Evolutionary conservation across 1,140 invertebrate genomes (phyloP).

Genomic region (Magallana angulata): DNA sequence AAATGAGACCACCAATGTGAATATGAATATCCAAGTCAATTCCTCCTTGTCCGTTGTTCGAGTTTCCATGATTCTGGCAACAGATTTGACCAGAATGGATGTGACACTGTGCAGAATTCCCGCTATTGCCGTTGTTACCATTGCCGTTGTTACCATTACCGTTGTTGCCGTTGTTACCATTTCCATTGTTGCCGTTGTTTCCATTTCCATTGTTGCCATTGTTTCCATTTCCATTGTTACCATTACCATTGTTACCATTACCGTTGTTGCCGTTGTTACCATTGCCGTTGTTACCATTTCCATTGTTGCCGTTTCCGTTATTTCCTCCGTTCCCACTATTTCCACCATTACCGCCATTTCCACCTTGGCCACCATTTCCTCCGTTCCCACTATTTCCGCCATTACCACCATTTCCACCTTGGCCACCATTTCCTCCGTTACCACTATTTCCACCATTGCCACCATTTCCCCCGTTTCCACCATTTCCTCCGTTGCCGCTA

Average conservation of each 20-base stretch:
- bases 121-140: constrained; percentile 15
- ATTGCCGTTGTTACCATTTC: neutral
- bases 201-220: constrained; percentile 1
- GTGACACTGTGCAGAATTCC: neutral
- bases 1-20: neutral
- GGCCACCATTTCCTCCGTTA: neutral
- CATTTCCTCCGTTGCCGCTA: constrained; percentile 43
- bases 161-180: neutral
- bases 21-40: constrained; percentile 24
- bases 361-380: constrained; percentile 30
- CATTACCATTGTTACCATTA: constrained; percentile 5
- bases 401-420: neutral
- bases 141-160: neutral
- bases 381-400: constrained; percentile 15
- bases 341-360: constrained; percentile 15
- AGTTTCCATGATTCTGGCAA: constrained; percentile 4
- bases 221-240: neutral
- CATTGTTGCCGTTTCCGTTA: neutral
- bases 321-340: neutral
- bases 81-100: constrained; percentile 5
- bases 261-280: too few species aligned
- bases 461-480: constrained; percentile 36
- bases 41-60: neutral
- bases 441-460: constrained; percentile 7
- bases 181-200: neutral